phyloP scores from a whole-genome alignment of 2,797 vertebrate genomes.

The Paratrypauchen microcephalus region DNA sequence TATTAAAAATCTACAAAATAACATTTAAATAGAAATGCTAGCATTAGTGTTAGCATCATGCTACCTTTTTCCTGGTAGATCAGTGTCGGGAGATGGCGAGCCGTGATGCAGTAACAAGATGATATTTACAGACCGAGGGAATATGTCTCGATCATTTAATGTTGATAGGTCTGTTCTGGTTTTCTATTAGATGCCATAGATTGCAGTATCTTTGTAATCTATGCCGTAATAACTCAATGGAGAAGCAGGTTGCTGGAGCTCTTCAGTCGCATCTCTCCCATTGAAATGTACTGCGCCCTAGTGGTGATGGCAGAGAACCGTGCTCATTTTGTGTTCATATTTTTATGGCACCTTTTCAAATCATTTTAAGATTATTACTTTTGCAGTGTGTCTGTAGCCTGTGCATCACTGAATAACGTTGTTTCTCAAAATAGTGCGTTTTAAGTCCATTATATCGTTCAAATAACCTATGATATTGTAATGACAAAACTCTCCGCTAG shows the following conservation, averaged over 20 bases:
- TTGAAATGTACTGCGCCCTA: constrained; percentile 41
- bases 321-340: neutral
- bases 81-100: constrained; percentile 27
- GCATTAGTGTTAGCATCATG: constrained; percentile 46
- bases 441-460: neutral
- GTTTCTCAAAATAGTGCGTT: neutral
- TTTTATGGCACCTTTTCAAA: neutral
- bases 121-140: neutral
- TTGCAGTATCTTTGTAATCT: neutral
- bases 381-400: neutral
- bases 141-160: constrained; percentile 12
- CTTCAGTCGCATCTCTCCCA: constrained; percentile 9
- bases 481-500: neutral
- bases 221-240: neutral
- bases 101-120: constrained; percentile 12
- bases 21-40: constrained; percentile 8
- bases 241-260: constrained; percentile 39
- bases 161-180: neutral
- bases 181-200: constrained; percentile 15
- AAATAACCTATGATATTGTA: neutral
- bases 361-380: neutral
- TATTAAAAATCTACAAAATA: neutral
- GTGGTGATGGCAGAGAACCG: constrained; percentile 35
- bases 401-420: neutral
- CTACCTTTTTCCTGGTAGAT: constrained; percentile 58